Conservation (phyloP, 2,888 invertebrate genomes). For the Poecilobothrus nobilitatus region DNA sequence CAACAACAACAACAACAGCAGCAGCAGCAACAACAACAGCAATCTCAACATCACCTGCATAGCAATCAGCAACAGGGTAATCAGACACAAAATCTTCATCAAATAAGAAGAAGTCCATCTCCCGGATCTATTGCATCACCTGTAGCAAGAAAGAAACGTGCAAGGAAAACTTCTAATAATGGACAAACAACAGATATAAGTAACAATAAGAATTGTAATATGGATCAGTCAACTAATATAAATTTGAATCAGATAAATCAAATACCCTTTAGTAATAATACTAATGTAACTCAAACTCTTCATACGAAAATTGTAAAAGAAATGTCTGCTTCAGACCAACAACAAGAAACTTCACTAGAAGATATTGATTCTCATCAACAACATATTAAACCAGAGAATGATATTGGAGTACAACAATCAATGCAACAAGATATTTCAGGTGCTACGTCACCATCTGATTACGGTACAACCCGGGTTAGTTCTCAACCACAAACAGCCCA, state of each 20-base stretch:
- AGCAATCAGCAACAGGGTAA: conserved; percentile 52
- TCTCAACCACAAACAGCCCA: conserved; percentile 42
- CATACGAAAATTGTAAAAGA: conserved; percentile 44
- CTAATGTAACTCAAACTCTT: conserved; percentile 37
- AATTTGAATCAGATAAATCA: conserved; percentile 47
- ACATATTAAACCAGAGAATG: conserved; percentile 39
- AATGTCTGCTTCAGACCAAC: conserved; percentile 44
- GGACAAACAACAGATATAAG: conserved; percentile 39
- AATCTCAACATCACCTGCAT: conserved; percentile 53
- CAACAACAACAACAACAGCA: conserved; percentile 47
- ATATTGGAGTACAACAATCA: conserved; percentile 42
- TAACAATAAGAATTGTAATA: conserved; percentile 42
- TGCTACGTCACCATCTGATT: conserved; percentile 43
- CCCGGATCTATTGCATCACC: conserved; percentile 55
- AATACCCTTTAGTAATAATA: conserved; percentile 44
- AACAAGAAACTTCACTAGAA: conserved; percentile 49
- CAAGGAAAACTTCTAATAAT: conserved; percentile 56
- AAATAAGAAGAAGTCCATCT: conserved; percentile 45
- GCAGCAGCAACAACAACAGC: conserved; percentile 46
- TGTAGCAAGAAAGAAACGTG: conserved; percentile 53
- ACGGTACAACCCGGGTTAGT: conserved; percentile 38
- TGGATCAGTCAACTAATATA: conserved; percentile 38
- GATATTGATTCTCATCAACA: conserved; percentile 46
- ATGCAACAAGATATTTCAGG: conserved; percentile 44
- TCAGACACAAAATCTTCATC: conserved; percentile 55